Evolutionary conservation across 2,797 vertebrate genomes (phyloP).

Genomic region (Lacerta agilis): DNA sequence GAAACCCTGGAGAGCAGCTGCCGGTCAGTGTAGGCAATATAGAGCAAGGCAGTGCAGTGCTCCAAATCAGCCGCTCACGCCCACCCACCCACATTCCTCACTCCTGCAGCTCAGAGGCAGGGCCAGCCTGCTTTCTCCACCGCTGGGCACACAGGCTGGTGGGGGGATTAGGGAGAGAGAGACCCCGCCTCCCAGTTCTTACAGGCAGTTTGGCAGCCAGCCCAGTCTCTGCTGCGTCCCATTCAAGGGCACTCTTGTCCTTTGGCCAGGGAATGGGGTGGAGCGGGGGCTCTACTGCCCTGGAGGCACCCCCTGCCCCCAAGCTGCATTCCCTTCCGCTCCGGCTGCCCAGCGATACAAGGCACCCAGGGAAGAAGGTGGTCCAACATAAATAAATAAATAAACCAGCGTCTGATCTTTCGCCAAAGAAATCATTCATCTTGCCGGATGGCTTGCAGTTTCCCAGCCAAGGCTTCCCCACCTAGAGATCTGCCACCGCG

Average conservation of each 20-base stretch:
- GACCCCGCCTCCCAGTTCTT: neutral
- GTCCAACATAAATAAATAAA: too few relatives aligned
- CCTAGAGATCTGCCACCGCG: neutral
- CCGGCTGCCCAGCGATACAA: neutral
- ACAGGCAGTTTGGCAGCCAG: neutral
- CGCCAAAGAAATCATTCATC: conserved; percentile 18
- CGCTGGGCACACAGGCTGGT: neutral
- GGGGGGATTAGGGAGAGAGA: neutral
- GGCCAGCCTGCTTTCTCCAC: neutral
- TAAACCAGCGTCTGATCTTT: neutral
- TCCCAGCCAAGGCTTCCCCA: neutral
- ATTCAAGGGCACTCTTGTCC: conserved; percentile 17
- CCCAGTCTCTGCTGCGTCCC: neutral
- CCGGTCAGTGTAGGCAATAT: too few relatives aligned
- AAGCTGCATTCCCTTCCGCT: neutral
- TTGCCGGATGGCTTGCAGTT: neutral
- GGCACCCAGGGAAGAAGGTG: too few relatives aligned
- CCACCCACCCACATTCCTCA: neutral
- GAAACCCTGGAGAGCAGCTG: too few relatives aligned
- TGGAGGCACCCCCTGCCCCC: accelerated
- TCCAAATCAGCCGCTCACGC: too few relatives aligned
- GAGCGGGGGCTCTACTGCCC: neutral
- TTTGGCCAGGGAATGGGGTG: neutral
- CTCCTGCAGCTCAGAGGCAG: neutral
- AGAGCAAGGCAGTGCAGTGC: too few relatives aligned